Evolutionary conservation across 2,113 vertebrate species (phyloP).

Genomic region (Hemibagrus wyckioides): DNA sequence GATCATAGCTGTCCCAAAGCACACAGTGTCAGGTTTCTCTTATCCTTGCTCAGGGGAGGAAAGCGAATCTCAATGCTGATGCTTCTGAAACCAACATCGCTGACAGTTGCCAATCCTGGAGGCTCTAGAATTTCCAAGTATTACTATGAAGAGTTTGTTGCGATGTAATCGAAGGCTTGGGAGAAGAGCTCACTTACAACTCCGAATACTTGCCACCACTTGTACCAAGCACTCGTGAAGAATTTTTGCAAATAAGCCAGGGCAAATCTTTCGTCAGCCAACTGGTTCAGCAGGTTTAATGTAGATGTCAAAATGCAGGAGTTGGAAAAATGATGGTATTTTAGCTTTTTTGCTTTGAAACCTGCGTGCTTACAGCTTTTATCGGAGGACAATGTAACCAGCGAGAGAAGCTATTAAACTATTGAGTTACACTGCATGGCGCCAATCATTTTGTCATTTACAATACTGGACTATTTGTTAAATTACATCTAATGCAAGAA

Average conservation of each 20-base stretch:
- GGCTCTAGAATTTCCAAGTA: background rate
- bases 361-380: background rate
- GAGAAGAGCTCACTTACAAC: background rate
- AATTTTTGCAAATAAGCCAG: background rate
- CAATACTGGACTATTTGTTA: background rate
- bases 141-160: background rate
- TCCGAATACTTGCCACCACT: slow-evolving; percentile 12
- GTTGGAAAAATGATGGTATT: background rate
- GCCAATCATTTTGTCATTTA: background rate
- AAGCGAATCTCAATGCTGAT: slow-evolving; percentile 6
- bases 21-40: slow-evolving; percentile 29
- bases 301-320: background rate
- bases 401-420: background rate
- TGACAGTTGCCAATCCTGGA: slow-evolving; percentile 3
- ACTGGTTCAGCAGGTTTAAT: background rate
- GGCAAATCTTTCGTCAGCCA: background rate
- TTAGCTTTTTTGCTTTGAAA: background rate
- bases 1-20: slow-evolving; percentile 20
- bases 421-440: background rate
- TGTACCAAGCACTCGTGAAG: background rate
- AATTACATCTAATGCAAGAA: background rate
- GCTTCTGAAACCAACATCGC: background rate
- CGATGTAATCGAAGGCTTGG: background rate
- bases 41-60: slow-evolving; percentile 12
- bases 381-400: background rate